A percentile compares a stretch with the other conserved stretches of the same genome.
These are phyloP conservation scores for Peromyscus leucopus DNA, from an alignment of 2,113 vertebrate genomes.

Conservation along the genomic window DNA sequence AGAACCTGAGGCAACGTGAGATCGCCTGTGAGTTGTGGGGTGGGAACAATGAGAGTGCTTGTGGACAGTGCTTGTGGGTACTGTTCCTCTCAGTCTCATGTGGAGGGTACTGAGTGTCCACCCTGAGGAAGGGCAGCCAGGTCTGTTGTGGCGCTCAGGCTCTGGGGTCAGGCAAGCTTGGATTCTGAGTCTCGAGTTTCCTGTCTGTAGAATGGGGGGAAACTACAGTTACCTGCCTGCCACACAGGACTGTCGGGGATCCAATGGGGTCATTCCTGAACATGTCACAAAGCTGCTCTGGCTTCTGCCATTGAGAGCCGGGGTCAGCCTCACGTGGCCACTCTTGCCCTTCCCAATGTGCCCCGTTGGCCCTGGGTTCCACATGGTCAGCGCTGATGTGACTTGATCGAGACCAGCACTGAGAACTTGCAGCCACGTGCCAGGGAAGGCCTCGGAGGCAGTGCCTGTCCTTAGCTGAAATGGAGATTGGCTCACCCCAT, in stretches of 20 bases:
- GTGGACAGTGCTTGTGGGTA: background rate
- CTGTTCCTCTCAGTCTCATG: background rate
- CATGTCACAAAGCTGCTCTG: background rate
- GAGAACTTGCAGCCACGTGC: background rate
- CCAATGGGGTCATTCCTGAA: no score
- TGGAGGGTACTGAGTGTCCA: background rate
- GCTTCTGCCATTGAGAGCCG: background rate
- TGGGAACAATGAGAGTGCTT: fast-evolving
- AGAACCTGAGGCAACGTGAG: conserved; percentile 92
- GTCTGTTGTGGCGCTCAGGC: background rate
- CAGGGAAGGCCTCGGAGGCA: background rate
- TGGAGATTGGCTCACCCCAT: background rate
- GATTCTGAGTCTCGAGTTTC: background rate
- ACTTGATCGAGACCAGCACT: no score
- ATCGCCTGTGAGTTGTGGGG: conserved; percentile 91
- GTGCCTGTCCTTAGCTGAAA: background rate
- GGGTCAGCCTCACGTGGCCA: background rate
- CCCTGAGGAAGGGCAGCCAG: fast-evolving
- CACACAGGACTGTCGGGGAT: background rate
- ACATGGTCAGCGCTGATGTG: background rate
- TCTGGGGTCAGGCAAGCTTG: background rate
- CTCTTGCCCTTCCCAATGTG: background rate
- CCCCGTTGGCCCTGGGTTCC: background rate
- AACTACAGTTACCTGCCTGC: background rate
- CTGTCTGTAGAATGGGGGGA: background rate